A percentile compares a stretch with the other conserved stretches of the same genome.
These are phyloP conservation scores for Peucedramus taeniatus DNA, from an alignment of 2,113 vertebrate genomes.

Conservation along the genomic window DNA sequence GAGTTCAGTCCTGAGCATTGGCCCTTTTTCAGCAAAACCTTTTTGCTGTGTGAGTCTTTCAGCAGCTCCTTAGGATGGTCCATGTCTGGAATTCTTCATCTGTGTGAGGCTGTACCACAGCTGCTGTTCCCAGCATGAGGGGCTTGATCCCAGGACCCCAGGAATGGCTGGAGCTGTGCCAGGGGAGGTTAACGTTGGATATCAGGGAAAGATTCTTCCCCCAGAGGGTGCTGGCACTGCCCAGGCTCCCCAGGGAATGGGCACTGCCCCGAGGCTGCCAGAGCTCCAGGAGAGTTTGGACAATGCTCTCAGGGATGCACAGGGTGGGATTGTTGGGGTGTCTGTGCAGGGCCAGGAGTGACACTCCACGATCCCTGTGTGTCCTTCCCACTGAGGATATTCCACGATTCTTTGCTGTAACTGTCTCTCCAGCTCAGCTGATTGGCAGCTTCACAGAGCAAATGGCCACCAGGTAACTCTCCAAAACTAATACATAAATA, in stretches of 20 bases:
- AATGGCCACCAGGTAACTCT: background rate
- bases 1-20: background rate
- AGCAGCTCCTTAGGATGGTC: background rate
- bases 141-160: background rate
- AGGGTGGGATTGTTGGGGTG: background rate
- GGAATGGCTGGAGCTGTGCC: background rate
- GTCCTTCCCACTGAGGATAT: background rate
- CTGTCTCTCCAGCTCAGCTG: background rate
- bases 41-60: background rate
- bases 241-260: background rate
- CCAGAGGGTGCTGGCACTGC: background rate
- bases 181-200: rapidly evolving
- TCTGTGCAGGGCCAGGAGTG: background rate
- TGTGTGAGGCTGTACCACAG: background rate
- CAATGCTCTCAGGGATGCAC: rapidly evolving
- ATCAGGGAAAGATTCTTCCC: background rate
- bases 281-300: background rate
- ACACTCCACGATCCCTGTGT: background rate
- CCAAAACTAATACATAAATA: background rate
- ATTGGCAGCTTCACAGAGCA: background rate
- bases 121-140: background rate
- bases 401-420: background rate
- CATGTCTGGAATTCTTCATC: background rate
- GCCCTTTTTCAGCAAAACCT: background rate
- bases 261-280: background rate